These are phyloP conservation scores for Silurus asotus DNA, from an alignment of 2,113 vertebrate species.

Conservation along the genomic window DNA sequence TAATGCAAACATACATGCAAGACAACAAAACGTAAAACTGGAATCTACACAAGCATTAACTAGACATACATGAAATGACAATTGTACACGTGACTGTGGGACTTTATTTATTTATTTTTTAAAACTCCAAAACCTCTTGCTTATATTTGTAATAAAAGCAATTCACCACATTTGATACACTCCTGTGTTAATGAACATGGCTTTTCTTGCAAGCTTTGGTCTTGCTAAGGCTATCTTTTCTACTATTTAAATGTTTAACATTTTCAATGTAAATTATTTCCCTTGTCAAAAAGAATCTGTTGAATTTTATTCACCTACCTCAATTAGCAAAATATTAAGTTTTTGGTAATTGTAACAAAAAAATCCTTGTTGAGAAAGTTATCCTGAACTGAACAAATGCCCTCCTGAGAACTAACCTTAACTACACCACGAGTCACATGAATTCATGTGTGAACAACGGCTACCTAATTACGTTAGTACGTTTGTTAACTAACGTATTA, in stretches of 20 bases:
- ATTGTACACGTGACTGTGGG: background rate
- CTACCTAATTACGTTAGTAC: too few relatives aligned
- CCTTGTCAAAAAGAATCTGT: background rate
- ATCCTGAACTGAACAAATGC: too few relatives aligned
- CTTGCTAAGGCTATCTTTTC: background rate
- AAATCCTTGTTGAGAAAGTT: too few relatives aligned
- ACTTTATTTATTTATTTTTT: background rate
- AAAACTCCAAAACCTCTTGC: background rate
- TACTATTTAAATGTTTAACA: background rate
- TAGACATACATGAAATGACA: background rate
- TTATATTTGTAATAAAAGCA: background rate
- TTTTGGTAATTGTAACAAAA: too few relatives aligned
- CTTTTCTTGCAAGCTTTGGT: background rate
- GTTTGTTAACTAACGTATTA: too few relatives aligned
- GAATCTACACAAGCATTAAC: background rate
- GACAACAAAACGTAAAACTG: background rate
- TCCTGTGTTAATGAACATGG: background rate
- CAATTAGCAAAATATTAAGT: too few relatives aligned
- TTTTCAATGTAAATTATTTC: background rate
- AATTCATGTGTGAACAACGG: too few relatives aligned
- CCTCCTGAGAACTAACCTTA: too few relatives aligned
- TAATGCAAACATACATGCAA: background rate
- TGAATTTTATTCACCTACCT: background rate
- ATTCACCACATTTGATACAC: background rate
- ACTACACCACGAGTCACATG: too few relatives aligned